These are phyloP conservation scores for Bilobella aurantiaca DNA, from an alignment of 1,140 invertebrate genomes.

Conservation along the genomic window DNA sequence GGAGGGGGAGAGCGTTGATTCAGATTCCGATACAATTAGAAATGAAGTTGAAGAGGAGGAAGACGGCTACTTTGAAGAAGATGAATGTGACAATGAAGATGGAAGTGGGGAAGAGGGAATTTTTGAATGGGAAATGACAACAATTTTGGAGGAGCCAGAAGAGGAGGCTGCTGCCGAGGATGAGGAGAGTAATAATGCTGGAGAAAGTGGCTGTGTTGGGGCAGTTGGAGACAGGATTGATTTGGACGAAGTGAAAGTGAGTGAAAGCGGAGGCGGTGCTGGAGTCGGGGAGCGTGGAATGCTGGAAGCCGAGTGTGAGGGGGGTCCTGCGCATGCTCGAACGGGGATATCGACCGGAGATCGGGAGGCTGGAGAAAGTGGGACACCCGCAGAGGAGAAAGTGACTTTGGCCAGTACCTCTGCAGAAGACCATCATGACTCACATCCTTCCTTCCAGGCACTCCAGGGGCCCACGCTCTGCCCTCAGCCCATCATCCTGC, in stretches of 20 bases:
- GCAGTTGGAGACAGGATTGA: slow-evolving; percentile 16
- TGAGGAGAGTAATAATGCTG: slow-evolving; percentile 1
- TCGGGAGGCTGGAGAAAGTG: background rate
- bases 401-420: no score
- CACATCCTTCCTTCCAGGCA: background rate
- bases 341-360: slow-evolving; percentile 30
- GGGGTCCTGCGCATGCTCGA: slow-evolving; percentile 29
- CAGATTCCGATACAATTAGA: slow-evolving; percentile 28
- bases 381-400: background rate
- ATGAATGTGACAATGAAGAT: background rate
- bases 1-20: slow-evolving; percentile 15
- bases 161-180: background rate
- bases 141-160: background rate
- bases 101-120: slow-evolving; percentile 1
- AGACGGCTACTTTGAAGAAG: slow-evolving; percentile 16
- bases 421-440: no score
- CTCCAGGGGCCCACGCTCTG: background rate
- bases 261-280: no score
- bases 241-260: no score
- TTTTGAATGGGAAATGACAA: slow-evolving; percentile 7
- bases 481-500: background rate
- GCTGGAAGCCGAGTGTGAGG: background rate
- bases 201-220: slow-evolving; percentile 11
- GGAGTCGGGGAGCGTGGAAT: no score
- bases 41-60: slow-evolving; percentile 24